Percentiles rank a stretch among this genome's conserved stretches.
Evolutionary conservation across 2,797 vertebrate species (phyloP).

Genomic region (Gallinago stenura): DNA sequence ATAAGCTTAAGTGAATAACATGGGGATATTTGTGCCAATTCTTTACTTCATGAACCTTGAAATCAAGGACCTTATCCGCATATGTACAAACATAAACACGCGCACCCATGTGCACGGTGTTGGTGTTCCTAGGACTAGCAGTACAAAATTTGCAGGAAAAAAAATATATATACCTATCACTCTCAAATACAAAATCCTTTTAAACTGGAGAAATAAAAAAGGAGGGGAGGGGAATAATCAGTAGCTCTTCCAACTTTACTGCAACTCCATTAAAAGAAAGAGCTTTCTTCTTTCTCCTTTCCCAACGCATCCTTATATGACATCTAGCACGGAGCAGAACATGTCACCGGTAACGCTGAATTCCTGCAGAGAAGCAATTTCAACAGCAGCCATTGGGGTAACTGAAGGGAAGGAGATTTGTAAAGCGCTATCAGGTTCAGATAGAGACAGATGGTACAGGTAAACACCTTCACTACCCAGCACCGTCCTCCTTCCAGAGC

Average conservation of each 20-base stretch:
- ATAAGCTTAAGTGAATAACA: slow-evolving; percentile 57
- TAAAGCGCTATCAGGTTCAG: slow-evolving; percentile 66
- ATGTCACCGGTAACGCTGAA: neutral
- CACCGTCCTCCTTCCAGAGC: slow-evolving; percentile 65
- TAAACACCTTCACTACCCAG: slow-evolving; percentile 70
- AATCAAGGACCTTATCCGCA: slow-evolving; percentile 29
- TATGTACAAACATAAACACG: neutral
- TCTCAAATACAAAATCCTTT: neutral
- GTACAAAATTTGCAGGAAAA: neutral
- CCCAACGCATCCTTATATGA: neutral
- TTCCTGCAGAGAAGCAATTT: slow-evolving; percentile 46
- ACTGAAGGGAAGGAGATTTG: slow-evolving; percentile 69
- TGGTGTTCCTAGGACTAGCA: neutral
- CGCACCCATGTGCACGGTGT: fast-evolving
- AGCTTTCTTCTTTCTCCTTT: neutral
- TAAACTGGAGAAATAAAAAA: neutral
- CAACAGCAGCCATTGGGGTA: slow-evolving; percentile 43
- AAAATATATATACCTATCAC: neutral
- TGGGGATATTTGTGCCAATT: slow-evolving; percentile 35
- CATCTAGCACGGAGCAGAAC: neutral
- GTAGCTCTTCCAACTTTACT: neutral
- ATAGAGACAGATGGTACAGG: slow-evolving; percentile 59
- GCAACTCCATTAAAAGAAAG: slow-evolving; percentile 3
- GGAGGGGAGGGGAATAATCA: neutral
- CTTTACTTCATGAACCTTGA: slow-evolving; percentile 45